Percentiles rank a stretch among this genome's conserved stretches.
Conservation (phyloP, 2,888 invertebrate genomes). For the Pollenia angustigena region DNA sequence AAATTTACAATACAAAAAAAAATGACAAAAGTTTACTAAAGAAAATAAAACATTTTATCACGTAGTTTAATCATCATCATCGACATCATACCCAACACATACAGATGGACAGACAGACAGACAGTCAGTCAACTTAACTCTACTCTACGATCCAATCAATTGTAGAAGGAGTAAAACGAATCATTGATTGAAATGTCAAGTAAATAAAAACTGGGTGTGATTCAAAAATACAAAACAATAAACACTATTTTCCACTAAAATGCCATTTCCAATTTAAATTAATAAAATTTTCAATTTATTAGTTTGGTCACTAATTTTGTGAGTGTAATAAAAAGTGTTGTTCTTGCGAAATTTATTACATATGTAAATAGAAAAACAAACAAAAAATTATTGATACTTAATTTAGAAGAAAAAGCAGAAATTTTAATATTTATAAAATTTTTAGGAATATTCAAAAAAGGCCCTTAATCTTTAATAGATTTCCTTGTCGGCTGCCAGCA, state of each 20-base stretch:
- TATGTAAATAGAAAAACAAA: no score
- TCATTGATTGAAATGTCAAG: slow-evolving; percentile 64
- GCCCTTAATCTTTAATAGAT: no score
- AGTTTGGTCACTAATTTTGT: slow-evolving; percentile 17
- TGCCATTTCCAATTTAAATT: slow-evolving; percentile 44
- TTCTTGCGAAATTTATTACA: no score
- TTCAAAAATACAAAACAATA: slow-evolving; percentile 24
- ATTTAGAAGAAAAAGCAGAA: no score
- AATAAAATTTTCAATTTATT: slow-evolving; percentile 53
- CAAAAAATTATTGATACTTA: no score
- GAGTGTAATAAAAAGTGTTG: not conserved
- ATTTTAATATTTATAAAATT: no score
- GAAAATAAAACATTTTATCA: slow-evolving; percentile 48
- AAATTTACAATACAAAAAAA: not conserved
- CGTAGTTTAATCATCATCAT: slow-evolving; percentile 52
- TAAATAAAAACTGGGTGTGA: slow-evolving; percentile 60
- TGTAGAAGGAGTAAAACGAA: slow-evolving; percentile 13
- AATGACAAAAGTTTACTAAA: not conserved
- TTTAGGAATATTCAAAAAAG: no score
- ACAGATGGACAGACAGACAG: not conserved
- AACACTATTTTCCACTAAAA: slow-evolving; percentile 38
- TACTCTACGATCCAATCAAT: slow-evolving; percentile 5
- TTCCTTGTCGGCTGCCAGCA: no score
- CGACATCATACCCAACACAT: not conserved
- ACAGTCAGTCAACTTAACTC: not conserved